Percentiles rank a stretch among this genome's conserved stretches.
phyloP scores from a whole-genome alignment of 2,797 vertebrate species.

The Poecilia velifera region DNA sequence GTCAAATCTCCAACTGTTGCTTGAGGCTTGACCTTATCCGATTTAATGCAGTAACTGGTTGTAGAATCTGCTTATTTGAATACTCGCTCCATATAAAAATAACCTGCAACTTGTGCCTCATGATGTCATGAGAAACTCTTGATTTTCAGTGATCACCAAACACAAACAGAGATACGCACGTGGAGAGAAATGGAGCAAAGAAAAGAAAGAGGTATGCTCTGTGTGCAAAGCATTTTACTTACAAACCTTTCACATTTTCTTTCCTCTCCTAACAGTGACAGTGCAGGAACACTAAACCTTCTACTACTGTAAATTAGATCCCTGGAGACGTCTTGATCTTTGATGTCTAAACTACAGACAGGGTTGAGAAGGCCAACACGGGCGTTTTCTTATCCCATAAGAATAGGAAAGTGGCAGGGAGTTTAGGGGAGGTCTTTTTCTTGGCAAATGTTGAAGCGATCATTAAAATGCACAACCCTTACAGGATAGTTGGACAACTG shows the following conservation, averaged over 20 bases:
- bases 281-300: slow-evolving; percentile 28
- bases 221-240: slow-evolving; percentile 23
- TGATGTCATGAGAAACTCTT: slow-evolving; percentile 1
- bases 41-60: slow-evolving; percentile 33
- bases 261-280: slow-evolving; percentile 28
- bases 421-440: slow-evolving; percentile 8
- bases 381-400: slow-evolving; percentile 39
- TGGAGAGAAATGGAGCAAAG: not conserved
- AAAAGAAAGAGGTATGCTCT: not conserved
- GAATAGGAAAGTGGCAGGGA: slow-evolving; percentile 22
- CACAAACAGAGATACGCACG: not conserved
- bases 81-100: slow-evolving; percentile 13
- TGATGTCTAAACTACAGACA: slow-evolving; percentile 34
- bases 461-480: slow-evolving; percentile 8
- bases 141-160: slow-evolving; percentile 24
- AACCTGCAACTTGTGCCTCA: slow-evolving; percentile 18
- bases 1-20: not conserved
- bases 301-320: slow-evolving; percentile 55
- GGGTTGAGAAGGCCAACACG: slow-evolving; percentile 39
- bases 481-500: not conserved
- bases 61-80: slow-evolving; percentile 24
- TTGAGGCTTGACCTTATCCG: slow-evolving; percentile 1
- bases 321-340: slow-evolving; percentile 48
- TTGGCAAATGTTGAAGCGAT: slow-evolving; percentile 1
- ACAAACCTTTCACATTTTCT: slow-evolving; percentile 24